Percentiles rank a stretch among this genome's conserved stretches.
These are phyloP conservation scores for Yponomeuta cagnagella DNA, from an alignment of 2,888 invertebrate genomes.

Conservation along the genomic window DNA sequence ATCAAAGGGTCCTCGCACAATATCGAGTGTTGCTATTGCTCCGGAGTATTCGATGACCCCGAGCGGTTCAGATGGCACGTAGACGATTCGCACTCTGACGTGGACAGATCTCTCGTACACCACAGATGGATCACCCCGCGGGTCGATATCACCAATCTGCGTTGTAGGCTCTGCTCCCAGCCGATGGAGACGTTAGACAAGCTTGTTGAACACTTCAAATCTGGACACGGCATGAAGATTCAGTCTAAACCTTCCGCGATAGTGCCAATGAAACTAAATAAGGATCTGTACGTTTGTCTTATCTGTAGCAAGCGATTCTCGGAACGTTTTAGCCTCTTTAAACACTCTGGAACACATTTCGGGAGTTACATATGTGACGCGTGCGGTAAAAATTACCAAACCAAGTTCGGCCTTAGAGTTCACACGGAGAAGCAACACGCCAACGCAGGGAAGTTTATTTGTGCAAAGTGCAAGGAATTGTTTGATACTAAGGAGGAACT, in stretches of 20 bases:
- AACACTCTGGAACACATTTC: slow-evolving; percentile 62
- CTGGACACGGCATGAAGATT: background rate
- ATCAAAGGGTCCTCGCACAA: background rate
- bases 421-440: slow-evolving; percentile 59
- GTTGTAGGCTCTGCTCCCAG: slow-evolving; percentile 9
- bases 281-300: slow-evolving; percentile 7
- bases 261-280: slow-evolving; percentile 11
- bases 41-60: background rate
- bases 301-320: slow-evolving; percentile 14
- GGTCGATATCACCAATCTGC: slow-evolving; percentile 12
- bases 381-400: slow-evolving; percentile 60
- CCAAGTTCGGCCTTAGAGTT: slow-evolving; percentile 49
- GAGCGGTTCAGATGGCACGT: slow-evolving; percentile 7
- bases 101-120: background rate
- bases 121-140: slow-evolving; percentile 5
- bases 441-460: slow-evolving; percentile 46
- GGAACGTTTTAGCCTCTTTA: slow-evolving; percentile 30
- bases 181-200: background rate
- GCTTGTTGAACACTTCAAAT: slow-evolving; percentile 6
- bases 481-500: slow-evolving; percentile 64
- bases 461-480: slow-evolving; percentile 50
- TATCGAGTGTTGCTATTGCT: slow-evolving; percentile 14
- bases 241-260: background rate
- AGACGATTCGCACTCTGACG: slow-evolving; percentile 1
- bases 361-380: slow-evolving; percentile 58